Evolutionary conservation across 2,113 vertebrate genomes (phyloP).

Genomic region (Lates calcarifer): DNA sequence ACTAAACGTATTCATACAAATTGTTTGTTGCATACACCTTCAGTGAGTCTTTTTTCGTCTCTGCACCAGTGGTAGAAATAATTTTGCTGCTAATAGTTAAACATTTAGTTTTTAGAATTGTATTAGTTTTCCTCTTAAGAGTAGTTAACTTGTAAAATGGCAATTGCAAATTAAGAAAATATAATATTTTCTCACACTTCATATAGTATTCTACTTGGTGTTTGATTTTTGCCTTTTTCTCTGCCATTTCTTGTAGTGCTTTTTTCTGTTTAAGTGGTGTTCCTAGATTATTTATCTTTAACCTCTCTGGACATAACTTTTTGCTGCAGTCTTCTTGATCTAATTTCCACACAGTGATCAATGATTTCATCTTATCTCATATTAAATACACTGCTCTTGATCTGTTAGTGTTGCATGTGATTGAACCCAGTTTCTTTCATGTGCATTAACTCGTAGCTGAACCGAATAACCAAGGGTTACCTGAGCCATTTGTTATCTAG

Average conservation of each 20-base stretch:
- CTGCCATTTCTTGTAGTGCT: not conserved
- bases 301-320: constrained; percentile 1
- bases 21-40: no score
- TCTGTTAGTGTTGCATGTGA: not conserved
- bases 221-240: not conserved
- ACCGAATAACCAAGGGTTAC: not conserved
- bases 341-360: constrained; percentile 17
- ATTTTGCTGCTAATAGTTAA: no score
- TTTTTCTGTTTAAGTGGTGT: not conserved
- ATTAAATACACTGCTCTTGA: not conserved
- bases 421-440: constrained; percentile 9
- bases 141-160: not conserved
- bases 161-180: no score
- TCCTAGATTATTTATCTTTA: not conserved
- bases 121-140: not conserved
- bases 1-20: not conserved
- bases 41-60: no score
- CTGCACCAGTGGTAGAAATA: no score
- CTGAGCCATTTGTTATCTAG: not conserved
- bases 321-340: constrained; percentile 40
- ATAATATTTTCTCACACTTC: no score
- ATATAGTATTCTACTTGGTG: not conserved
- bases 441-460: not conserved
- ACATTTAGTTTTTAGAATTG: no score
- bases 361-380: constrained; percentile 13